Base-by-base conservation (phyloP, 2,113 vertebrate species). In the Fulica atra region DNA sequence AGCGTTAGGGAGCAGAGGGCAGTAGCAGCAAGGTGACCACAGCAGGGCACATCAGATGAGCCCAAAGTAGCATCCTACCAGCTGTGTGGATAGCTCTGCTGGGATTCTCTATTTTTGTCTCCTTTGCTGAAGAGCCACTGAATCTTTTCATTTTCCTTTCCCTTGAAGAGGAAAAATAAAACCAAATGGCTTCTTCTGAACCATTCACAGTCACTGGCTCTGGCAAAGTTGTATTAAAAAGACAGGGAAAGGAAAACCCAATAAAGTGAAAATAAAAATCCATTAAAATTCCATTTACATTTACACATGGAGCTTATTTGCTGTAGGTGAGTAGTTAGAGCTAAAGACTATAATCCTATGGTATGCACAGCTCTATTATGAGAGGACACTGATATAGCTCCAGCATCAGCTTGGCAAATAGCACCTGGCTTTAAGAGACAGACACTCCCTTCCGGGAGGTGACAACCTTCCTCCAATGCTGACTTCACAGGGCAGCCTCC, bases 251-350 rank as follows among this genome's bases (percentile, higher is more conserved):
- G 35, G n/a, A 88, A 91, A 91, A 84, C 42, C 44, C 53, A 70
- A 44, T 80, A 50, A 89, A 88, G 44, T 24, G 11, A 86, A 95
- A 91, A 86, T 79, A 90, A 93, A 87, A 89, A 65, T 61, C 57
- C 53, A 82, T 92, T 89, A 71, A 88, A 86, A 84, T 85, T 60
- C 53, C 26, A 25, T 53, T 65, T 53, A 2, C 44, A 85, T 95
- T 92, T 91, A 50, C 57, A 82, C 15, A 31, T 28, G 50, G 54
- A 79, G 10, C 24, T 89, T 89, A 65, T 81, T 79, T 79, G 86
- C 66, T 57, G 78, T 21, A 87, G 86, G 42, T 91, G 84, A 89
- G 38, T 24, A 91, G 36, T 59, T 64, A 71, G 76, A 93, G 68
- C 56, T 48, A 89, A 81, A 68, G 33, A 40, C 69, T 61, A 36